phyloP scores from a whole-genome alignment of 2,888 invertebrate species.

The Acanthosoma haemorrhoidale region DNA sequence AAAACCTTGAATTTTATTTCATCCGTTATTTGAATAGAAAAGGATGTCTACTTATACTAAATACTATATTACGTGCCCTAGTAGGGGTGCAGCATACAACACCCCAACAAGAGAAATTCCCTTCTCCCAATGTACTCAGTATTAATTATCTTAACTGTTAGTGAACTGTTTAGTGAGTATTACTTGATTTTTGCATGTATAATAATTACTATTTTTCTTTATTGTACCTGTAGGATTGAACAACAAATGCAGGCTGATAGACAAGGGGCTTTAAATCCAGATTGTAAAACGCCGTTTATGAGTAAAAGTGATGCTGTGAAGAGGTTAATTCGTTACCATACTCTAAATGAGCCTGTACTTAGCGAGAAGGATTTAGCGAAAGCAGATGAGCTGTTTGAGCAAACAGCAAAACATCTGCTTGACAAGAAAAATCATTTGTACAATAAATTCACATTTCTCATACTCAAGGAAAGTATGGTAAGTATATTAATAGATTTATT shows the following conservation, averaged over 20 bases:
- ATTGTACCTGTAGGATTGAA: constrained; percentile 57
- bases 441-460: constrained; percentile 65
- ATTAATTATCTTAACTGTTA: too few relatives aligned
- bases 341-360: constrained; percentile 61
- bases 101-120: too few relatives aligned
- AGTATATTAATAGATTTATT: constrained; percentile 45
- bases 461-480: constrained; percentile 75
- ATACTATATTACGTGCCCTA: too few relatives aligned
- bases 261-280: constrained; percentile 65
- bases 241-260: constrained; percentile 71
- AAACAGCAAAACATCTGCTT: constrained; percentile 61
- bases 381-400: constrained; percentile 64
- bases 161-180: too few relatives aligned
- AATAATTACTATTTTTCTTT: background rate
- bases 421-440: constrained; percentile 65
- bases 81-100: too few relatives aligned
- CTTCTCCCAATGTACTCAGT: too few relatives aligned
- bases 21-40: too few relatives aligned
- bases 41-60: too few relatives aligned
- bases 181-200: background rate
- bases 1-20: too few relatives aligned
- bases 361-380: constrained; percentile 59
- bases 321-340: constrained; percentile 69
- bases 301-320: constrained; percentile 69
- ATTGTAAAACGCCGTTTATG: constrained; percentile 64